These are phyloP conservation scores for Cydia splendana DNA, from an alignment of 1,140 invertebrate species.

Conservation along the genomic window DNA sequence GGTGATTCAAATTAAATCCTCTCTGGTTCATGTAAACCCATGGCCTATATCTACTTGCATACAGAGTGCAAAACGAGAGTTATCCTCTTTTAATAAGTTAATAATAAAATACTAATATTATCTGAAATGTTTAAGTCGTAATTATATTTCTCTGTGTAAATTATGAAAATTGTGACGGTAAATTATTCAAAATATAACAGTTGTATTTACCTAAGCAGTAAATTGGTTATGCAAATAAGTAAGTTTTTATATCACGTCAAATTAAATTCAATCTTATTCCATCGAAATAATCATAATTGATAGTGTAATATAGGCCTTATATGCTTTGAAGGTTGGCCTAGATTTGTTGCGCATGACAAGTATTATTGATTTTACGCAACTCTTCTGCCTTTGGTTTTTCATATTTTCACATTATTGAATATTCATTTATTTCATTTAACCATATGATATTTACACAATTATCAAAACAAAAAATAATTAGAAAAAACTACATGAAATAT, in stretches of 20 bases:
- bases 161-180: too few relatives aligned
- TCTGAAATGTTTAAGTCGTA: neutral
- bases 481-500: neutral
- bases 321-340: conserved; percentile 57
- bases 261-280: neutral
- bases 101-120: neutral
- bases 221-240: neutral
- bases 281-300: conserved; percentile 4
- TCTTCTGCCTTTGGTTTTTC: conserved; percentile 20
- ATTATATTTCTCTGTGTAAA: neutral
- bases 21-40: neutral
- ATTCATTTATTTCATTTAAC: neutral
- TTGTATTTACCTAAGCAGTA: neutral
- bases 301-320: conserved; percentile 31
- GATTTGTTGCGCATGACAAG: conserved; percentile 74
- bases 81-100: neutral
- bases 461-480: neutral
- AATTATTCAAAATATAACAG: neutral
- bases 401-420: neutral
- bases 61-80: neutral
- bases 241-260: neutral
- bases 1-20: neutral
- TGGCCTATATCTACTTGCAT: neutral
- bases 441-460: neutral
- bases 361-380: conserved; percentile 62